Percentiles rank a stretch among this genome's conserved stretches.
These are phyloP conservation scores for Brachyhypopomus gauderio DNA, from an alignment of 2,113 vertebrate genomes.

Conservation along the genomic window DNA sequence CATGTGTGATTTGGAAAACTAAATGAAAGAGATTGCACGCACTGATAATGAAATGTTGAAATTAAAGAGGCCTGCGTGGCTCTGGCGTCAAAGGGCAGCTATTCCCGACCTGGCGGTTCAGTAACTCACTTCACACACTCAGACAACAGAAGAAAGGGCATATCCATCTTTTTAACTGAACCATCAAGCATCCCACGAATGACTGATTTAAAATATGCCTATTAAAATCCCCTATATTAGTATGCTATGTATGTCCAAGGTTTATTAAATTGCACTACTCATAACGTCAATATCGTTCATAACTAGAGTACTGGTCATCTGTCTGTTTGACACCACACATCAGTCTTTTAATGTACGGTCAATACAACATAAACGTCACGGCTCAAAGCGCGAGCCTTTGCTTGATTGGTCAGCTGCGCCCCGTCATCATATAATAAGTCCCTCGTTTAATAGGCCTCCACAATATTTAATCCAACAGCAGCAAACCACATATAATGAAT, in stretches of 20 bases:
- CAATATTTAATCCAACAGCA: background rate
- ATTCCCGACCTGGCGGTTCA: constrained; percentile 22
- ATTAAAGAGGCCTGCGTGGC: background rate
- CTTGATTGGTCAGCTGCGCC: constrained; percentile 40
- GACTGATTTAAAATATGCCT: no score
- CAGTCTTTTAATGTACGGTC: background rate
- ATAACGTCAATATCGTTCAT: no score
- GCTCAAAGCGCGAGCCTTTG: background rate
- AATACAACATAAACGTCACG: background rate
- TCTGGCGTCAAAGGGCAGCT: background rate
- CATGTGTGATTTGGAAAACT: background rate
- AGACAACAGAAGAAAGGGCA: background rate
- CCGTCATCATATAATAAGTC: constrained; percentile 48
- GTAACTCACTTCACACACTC: constrained; percentile 12
- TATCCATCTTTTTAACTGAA: no score
- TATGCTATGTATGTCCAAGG: no score
- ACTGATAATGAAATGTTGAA: background rate
- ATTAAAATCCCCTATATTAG: no score
- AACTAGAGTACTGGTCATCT: no score
- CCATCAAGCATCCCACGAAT: no score
- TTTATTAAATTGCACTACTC: no score
- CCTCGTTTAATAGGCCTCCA: background rate
- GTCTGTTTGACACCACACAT: background rate
- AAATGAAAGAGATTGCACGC: background rate
- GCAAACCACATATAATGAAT: background rate